Conservation (phyloP, 2,888 invertebrate species). For the Cenopis cana region DNA sequence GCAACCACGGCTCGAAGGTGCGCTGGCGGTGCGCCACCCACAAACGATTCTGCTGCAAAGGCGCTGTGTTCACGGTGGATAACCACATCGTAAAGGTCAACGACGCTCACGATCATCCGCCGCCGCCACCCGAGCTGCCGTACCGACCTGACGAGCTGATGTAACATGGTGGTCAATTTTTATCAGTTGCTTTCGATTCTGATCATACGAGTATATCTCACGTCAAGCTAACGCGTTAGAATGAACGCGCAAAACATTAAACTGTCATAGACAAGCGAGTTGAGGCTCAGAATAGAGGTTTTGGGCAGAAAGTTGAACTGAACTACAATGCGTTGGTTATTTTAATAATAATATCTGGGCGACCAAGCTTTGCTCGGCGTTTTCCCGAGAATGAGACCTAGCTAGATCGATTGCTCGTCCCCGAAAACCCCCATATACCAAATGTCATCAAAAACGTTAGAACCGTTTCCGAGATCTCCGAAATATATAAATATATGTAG, state of each 20-base stretch:
- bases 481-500: too few species aligned
- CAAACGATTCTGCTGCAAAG: constrained; percentile 56
- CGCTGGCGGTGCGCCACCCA: constrained; percentile 61
- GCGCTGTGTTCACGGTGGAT: constrained; percentile 52
- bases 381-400: too few species aligned
- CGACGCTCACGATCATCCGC: constrained; percentile 48
- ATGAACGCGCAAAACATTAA: not conserved
- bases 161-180: constrained; percentile 6
- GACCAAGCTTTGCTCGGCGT: too few species aligned
- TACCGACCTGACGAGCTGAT: not conserved
- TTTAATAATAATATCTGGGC: too few species aligned
- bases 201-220: not conserved
- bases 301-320: too few species aligned
- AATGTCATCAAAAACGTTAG: too few species aligned
- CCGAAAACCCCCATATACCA: too few species aligned
- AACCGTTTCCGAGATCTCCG: too few species aligned
- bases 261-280: not conserved
- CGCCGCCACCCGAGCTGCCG: not conserved
- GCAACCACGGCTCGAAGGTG: constrained; percentile 52
- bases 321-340: too few species aligned
- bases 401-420: too few species aligned
- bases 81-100: constrained; percentile 48
- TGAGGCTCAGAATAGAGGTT: too few species aligned
- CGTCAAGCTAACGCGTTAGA: not conserved
- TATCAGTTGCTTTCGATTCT: not conserved